phyloP scores from a whole-genome alignment of 92 coral and sea anemone species.

The Umimayanthus kanabou region DNA sequence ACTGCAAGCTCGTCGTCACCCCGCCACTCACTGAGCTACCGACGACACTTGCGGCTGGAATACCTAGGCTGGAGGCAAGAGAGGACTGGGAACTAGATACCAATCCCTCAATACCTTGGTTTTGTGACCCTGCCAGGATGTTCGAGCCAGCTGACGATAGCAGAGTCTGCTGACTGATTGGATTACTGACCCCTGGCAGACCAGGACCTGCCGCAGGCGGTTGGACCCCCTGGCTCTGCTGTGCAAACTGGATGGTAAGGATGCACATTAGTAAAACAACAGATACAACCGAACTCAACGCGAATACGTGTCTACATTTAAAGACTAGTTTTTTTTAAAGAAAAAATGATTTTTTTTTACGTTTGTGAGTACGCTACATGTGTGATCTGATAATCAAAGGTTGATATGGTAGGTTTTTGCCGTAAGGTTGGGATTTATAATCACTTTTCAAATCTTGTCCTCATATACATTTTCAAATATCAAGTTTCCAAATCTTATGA shows the following conservation, averaged over 20 bases:
- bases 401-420: no score
- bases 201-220: conserved; percentile 25
- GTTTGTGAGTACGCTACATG: no score
- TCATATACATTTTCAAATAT: neutral
- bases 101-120: conserved; percentile 67
- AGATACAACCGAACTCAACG: neutral
- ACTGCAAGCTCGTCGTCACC: conserved; percentile 49
- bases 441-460: neutral
- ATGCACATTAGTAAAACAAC: neutral
- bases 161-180: conserved; percentile 66
- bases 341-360: no score
- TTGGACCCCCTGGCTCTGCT: conserved; percentile 59
- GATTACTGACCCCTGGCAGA: conserved; percentile 46
- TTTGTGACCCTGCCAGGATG: conserved; percentile 54
- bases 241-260: conserved; percentile 48
- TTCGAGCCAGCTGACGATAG: conserved; percentile 46
- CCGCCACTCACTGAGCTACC: conserved; percentile 43
- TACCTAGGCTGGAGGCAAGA: conserved; percentile 55
- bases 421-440: no score
- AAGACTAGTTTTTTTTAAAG: no score
- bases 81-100: conserved; percentile 59
- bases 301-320: no score
- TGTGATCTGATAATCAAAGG: no score
- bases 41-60: conserved; percentile 39
- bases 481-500: neutral